Evolutionary conservation across 1,140 invertebrate genomes (phyloP).

Genomic region (Mactra quadrangularis): DNA sequence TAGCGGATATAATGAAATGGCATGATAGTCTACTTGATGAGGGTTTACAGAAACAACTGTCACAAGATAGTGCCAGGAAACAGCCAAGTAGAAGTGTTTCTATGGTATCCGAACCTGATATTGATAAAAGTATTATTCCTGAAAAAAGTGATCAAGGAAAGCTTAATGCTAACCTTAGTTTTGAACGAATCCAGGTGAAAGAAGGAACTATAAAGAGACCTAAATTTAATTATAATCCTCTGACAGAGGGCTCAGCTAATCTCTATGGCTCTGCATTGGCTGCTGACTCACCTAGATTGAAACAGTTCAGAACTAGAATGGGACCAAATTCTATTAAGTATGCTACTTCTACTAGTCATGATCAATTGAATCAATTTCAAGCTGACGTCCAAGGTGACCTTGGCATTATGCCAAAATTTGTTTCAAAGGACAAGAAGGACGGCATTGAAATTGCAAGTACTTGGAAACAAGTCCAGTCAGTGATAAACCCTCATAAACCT

Average conservation of each 20-base stretch:
- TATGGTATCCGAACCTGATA: background rate
- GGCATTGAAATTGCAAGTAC: conserved; percentile 54
- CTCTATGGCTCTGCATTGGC: background rate
- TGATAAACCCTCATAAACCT: conserved; percentile 30
- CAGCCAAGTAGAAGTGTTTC: background rate
- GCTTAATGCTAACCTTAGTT: conserved; percentile 29
- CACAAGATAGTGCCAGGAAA: background rate
- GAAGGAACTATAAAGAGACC: conserved; percentile 39
- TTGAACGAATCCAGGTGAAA: conserved; percentile 23
- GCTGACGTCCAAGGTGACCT: conserved; percentile 49
- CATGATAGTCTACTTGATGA: conserved; percentile 50
- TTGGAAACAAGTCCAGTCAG: conserved; percentile 57
- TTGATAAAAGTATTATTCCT: background rate
- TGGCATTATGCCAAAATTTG: conserved; percentile 53
- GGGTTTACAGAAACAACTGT: background rate
- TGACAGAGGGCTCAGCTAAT: background rate
- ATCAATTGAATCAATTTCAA: conserved; percentile 20
- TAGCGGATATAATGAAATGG: conserved; percentile 55
- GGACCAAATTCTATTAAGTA: conserved; percentile 44
- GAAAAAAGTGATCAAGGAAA: background rate
- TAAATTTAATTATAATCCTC: background rate
- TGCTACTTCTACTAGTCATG: background rate
- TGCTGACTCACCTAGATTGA: background rate
- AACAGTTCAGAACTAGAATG: conserved; percentile 37
- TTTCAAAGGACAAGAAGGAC: background rate